These are phyloP conservation scores for Anisognathus igniventris DNA, from an alignment of 2,797 vertebrate species.

Conservation along the genomic window DNA sequence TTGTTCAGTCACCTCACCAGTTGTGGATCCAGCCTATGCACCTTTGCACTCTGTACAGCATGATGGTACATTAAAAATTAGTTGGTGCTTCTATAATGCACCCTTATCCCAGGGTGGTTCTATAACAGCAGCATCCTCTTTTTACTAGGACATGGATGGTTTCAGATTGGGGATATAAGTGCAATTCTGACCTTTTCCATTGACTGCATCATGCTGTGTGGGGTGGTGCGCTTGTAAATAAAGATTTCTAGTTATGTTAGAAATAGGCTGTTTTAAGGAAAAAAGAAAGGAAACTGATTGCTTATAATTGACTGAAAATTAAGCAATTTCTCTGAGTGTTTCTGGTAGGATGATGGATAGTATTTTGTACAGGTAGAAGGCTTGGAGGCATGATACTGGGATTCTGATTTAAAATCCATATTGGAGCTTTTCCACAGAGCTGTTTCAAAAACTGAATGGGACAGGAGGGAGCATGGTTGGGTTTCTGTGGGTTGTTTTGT, in stretches of 20 bases:
- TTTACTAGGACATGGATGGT: background rate
- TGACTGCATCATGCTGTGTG: background rate
- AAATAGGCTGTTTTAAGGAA: background rate
- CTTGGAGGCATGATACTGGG: background rate
- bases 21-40: background rate
- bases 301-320: background rate
- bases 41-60: background rate
- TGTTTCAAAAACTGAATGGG: background rate
- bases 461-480: background rate
- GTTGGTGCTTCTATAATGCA: rapidly evolving
- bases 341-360: background rate
- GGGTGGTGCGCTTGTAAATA: background rate
- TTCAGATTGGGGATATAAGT: background rate
- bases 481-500: background rate
- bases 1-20: background rate
- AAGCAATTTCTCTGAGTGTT: background rate
- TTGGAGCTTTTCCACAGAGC: background rate
- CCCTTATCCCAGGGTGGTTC: background rate
- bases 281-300: background rate
- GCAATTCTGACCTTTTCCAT: background rate
- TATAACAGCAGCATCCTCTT: background rate
- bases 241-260: background rate
- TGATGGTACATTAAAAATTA: background rate
- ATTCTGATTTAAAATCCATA: background rate
- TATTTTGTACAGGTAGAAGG: background rate